These are phyloP conservation scores for Drosophila sechellia DNA, from an alignment of 1,140 invertebrate genomes.

Conservation along the genomic window DNA sequence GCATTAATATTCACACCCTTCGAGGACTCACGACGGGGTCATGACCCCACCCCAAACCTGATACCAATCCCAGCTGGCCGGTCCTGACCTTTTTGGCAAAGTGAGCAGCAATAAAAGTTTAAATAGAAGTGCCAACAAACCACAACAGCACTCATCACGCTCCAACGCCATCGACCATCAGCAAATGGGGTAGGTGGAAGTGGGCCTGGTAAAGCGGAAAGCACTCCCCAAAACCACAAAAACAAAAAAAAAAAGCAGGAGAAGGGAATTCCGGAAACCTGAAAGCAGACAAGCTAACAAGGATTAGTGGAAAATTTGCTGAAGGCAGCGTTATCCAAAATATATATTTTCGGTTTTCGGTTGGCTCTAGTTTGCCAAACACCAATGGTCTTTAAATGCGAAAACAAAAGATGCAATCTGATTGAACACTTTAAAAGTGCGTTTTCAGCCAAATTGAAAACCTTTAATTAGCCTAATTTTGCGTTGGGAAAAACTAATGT, in stretches of 20 bases:
- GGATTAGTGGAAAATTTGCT: constrained; percentile 51
- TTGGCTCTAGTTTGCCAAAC: constrained; percentile 11
- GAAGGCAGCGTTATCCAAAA: constrained; percentile 40
- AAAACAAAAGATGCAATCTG: constrained; percentile 7
- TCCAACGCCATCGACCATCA: constrained; percentile 64
- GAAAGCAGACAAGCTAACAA: constrained; percentile 74
- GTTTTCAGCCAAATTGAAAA: neutral
- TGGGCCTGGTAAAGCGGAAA: constrained; percentile 9
- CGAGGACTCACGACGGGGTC: constrained; percentile 14
- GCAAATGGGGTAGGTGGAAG: constrained; percentile 48
- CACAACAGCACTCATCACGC: constrained; percentile 80
- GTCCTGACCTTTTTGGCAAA: constrained; percentile 65
- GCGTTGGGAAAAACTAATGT: neutral
- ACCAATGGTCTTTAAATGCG: constrained; percentile 15
- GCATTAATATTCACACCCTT: constrained; percentile 69
- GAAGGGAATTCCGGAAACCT: constrained; percentile 34
- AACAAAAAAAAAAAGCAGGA: neutral
- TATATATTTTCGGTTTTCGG: constrained; percentile 25
- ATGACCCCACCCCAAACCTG: constrained; percentile 26
- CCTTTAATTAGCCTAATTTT: constrained; percentile 27
- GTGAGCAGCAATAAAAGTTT: constrained; percentile 79
- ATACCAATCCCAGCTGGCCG: constrained; percentile 17
- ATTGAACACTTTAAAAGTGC: constrained; percentile 18
- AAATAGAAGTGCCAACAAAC: constrained; percentile 82
- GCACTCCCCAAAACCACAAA: constrained; percentile 1